Evolutionary conservation across 2,888 invertebrate genomes (phyloP).

Genomic region (Ctena decussata): DNA sequence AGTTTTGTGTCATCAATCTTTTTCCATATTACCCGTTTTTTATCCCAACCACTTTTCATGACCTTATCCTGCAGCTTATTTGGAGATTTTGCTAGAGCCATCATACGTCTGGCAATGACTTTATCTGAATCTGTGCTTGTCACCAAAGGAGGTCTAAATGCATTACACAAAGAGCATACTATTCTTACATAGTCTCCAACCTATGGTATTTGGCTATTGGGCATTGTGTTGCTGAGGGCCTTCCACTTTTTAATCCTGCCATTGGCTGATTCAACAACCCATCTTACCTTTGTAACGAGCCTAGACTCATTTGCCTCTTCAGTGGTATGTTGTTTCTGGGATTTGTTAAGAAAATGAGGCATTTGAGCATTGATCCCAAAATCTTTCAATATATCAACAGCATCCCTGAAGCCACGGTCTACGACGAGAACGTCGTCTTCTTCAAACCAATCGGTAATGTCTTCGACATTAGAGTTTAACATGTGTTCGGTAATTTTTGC

Average conservation of each 20-base stretch:
- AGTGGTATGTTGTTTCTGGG: slow-evolving; percentile 48
- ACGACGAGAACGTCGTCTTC: slow-evolving; percentile 52
- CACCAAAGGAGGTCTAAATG: neutral
- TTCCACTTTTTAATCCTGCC: slow-evolving; percentile 30
- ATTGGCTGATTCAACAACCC: slow-evolving; percentile 26
- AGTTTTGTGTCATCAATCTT: neutral
- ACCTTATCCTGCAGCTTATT: slow-evolving; percentile 1
- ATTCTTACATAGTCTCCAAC: slow-evolving; percentile 1
- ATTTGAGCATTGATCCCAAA: slow-evolving; percentile 50
- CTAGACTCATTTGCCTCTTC: slow-evolving; percentile 51
- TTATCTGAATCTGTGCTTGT: neutral
- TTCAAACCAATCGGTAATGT: slow-evolving; percentile 32
- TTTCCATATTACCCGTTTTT: neutral
- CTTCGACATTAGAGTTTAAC: slow-evolving; percentile 43
- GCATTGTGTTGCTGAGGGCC: neutral
- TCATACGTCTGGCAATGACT: neutral
- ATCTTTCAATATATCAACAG: slow-evolving; percentile 37
- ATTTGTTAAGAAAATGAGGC: slow-evolving; percentile 40
- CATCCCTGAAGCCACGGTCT: slow-evolving; percentile 59
- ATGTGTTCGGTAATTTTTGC: slow-evolving; percentile 59
- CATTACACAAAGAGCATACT: neutral
- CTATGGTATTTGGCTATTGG: neutral
- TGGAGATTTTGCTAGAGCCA: neutral
- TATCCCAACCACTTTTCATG: neutral
- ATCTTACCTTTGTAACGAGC: slow-evolving; percentile 43